Base-by-base conservation (phyloP, 2,888 invertebrate genomes). In the Sisyra nigra region DNA sequence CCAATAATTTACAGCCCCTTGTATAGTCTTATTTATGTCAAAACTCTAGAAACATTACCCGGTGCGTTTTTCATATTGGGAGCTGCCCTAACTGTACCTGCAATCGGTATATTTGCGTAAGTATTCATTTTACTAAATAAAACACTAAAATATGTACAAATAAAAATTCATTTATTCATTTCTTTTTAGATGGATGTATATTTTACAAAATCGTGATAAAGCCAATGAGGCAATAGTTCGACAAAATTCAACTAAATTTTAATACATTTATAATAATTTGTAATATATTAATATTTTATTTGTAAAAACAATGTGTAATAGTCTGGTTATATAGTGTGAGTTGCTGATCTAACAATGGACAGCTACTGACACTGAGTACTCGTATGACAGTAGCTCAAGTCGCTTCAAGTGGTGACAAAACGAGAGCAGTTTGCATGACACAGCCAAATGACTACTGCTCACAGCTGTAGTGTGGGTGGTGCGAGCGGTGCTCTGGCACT, bases 51-150 rank as follows among this genome's bases (percentile, higher is more conserved):
- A 0, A 59, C 60, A 1, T 66, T 70, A 52, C 62, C 73, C 1
- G 67, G 71, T n/a, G 68, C 71, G 1, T 74, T 71, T 55, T 72
- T 72, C 56, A 64, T 70, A 50, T 63, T 73, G 50, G 70, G 72
- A 45, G 65, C 66, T 9, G 60, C 59, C 0, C 51, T 69, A 19
- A 68, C 68, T 17, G 54, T 65, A 34, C 66, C 68, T 47, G 68
- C 68, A 52, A 65, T 68, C 51, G 54, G 55, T 47, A 60, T 69
- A 51, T 59, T 69, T 54, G 49, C 68, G 69, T 69, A 54, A 66
- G 68, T 63, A 7, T 3, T 38, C 1, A 10, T 9, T n/a, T 38
- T n/a, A n/a, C n/a, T n/a, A n/a, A 18, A 18, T 1, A 38, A 19
- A 19, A 19, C 17, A 18, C 17, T 38, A 17, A n/a, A n/a, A n/a